Evolutionary conservation across 2,888 invertebrate genomes (phyloP), one percentile per base, ranked within the genome.

Genomic region (Pseudolycoriella hygida): DNA sequence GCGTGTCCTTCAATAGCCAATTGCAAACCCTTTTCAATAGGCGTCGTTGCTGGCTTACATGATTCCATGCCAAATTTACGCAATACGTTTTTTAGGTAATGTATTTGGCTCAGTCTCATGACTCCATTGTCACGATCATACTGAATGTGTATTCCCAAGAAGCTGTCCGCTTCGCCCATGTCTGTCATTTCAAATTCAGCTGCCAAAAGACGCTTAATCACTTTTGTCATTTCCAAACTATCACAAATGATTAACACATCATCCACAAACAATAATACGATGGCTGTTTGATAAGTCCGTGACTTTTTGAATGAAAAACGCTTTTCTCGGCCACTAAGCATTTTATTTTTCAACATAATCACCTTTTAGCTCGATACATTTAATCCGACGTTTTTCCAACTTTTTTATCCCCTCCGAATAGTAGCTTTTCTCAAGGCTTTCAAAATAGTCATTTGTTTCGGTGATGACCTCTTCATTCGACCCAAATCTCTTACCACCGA

Each of bases 21-120:
- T 18, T 52, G 52, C 34, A 50, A 47, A 34, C 48, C 49, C 12
- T 34, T 14, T 40, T 50, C 50, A 30, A 48, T 50, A 37, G 50
- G 50, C 34, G 52, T 50, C 14, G 38, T 17, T 20, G 43, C 44
- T 25, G 50, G 48, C 32, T 51, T 51, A 37, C 51, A 52, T 15
- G 50, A 44, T 17, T 25, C 41, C 48, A 52, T 52, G 1, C 43
- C 40, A 31, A 51, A 53, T 30, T 48, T 49, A 15, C 46, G 30
- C 8, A 53, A 18, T n/a, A 51, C 47, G 14, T 51, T 42, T 15
- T 47, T 18, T 12, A 52, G 34, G 25, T 53, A 51, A 25, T 47
- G 42, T 3, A 42, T 40, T 44, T 53, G 52, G 20, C 47, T 47
- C 18, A 51, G 31, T 19, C 30, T 30, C 25, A 50, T 47, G 10